phyloP scores from a whole-genome alignment of 2,888 invertebrate genomes.

The Frankliniella fusca region DNA sequence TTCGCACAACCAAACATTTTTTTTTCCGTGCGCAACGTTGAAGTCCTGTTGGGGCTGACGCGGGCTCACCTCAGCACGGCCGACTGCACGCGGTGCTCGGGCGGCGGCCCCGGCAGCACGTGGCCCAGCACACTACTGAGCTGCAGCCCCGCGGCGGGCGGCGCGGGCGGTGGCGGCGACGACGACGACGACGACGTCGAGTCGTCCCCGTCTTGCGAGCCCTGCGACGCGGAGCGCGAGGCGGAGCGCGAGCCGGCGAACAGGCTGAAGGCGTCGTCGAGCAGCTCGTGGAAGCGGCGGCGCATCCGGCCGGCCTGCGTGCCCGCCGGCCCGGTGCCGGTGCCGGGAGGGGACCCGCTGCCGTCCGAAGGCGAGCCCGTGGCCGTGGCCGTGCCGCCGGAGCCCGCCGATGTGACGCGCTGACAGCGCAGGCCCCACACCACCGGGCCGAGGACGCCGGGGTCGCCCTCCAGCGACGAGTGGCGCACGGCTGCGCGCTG shows the following conservation, averaged over 20 bases:
- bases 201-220: conserved; percentile 40
- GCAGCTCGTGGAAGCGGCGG: conserved; percentile 68
- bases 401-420: conserved; percentile 35
- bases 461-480: conserved; percentile 53
- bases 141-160: background rate
- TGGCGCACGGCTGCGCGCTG: background rate
- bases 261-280: conserved; percentile 74
- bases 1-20: too few species aligned
- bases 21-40: too few species aligned
- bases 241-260: conserved; percentile 51
- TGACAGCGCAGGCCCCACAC: conserved; percentile 79
- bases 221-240: conserved; percentile 50
- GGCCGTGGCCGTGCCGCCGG: conserved; percentile 34
- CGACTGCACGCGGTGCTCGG: conserved; percentile 33
- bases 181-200: background rate
- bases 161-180: background rate
- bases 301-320: conserved; percentile 52
- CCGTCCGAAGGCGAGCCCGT: conserved; percentile 42
- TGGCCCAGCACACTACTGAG: conserved; percentile 27
- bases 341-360: conserved; percentile 23
- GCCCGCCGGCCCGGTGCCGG: background rate
- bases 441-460: conserved; percentile 76
- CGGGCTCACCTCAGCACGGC: conserved; percentile 12
- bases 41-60: conserved; percentile 18
- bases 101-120: conserved; percentile 33